A percentile compares a stretch with the other conserved stretches of the same genome.
Evolutionary conservation across 2,797 vertebrate species (phyloP).

Genomic region (Tokudaia tokunoshimensis): DNA sequence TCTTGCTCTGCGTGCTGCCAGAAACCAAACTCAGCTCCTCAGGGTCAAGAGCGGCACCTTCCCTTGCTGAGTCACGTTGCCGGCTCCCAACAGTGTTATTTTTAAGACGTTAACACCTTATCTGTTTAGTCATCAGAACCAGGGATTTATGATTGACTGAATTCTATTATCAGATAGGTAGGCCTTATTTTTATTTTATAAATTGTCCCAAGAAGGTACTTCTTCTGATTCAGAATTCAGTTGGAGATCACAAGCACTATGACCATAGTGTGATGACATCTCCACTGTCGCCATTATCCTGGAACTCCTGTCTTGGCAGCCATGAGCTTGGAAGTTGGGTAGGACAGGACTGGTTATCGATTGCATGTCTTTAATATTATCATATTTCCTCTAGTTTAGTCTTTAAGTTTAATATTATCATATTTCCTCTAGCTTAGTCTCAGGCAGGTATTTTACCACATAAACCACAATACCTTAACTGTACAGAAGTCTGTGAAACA

Average conservation of each 20-base stretch:
- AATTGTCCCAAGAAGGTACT: neutral
- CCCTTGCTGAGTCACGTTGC: neutral
- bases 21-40: neutral
- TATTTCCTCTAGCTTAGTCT: neutral
- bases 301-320: neutral
- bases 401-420: neutral
- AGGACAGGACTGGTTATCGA: neutral
- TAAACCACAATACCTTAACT: neutral
- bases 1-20: no score
- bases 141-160: neutral
- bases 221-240: neutral
- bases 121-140: neutral
- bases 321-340: neutral
- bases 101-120: conserved; percentile 28
- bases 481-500: neutral
- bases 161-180: neutral
- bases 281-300: neutral
- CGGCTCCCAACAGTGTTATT: neutral
- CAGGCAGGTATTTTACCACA: neutral
- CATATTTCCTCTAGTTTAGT: neutral
- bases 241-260: neutral
- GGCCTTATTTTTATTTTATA: neutral
- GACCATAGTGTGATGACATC: neutral
- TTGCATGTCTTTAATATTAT: neutral
- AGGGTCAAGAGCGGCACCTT: neutral